These are phyloP conservation scores for Sebastes hubbsi DNA, from an alignment of 2,797 vertebrate species.

Conservation along the genomic window DNA sequence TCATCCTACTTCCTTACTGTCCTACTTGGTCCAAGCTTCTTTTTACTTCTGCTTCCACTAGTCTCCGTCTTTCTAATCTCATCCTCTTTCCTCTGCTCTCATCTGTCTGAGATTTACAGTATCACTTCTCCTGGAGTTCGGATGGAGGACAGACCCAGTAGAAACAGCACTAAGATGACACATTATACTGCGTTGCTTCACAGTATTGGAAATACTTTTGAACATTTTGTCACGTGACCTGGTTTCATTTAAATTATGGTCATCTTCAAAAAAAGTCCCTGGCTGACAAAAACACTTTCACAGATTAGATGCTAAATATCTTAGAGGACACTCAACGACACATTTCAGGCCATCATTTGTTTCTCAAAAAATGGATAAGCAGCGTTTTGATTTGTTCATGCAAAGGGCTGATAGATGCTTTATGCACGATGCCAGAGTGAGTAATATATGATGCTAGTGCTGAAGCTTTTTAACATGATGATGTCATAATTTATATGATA, in stretches of 20 bases:
- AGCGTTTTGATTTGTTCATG: constrained; percentile 7
- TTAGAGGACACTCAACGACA: not conserved
- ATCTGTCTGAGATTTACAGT: not conserved
- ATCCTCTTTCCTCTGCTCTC: not conserved
- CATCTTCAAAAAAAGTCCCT: not conserved
- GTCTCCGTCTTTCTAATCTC: not conserved
- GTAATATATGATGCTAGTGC: not conserved
- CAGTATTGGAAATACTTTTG: not conserved
- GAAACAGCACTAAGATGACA: not conserved
- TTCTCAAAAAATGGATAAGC: not conserved
- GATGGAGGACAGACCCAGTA: constrained; percentile 5
- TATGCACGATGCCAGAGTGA: constrained; percentile 10
- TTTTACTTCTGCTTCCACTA: not conserved
- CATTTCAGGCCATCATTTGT: constrained; percentile 8
- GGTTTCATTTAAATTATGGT: not conserved
- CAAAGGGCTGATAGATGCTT: constrained; percentile 7
- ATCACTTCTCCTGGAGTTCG: not conserved
- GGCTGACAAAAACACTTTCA: not conserved
- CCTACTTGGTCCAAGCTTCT: not conserved
- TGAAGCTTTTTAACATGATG: not conserved
- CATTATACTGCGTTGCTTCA: not conserved
- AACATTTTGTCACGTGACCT: not conserved
- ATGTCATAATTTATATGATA: not conserved
- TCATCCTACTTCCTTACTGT: not conserved
- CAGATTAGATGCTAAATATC: not conserved